phyloP scores from a whole-genome alignment of 2,888 invertebrate genomes.

The Thecophora atra region DNA sequence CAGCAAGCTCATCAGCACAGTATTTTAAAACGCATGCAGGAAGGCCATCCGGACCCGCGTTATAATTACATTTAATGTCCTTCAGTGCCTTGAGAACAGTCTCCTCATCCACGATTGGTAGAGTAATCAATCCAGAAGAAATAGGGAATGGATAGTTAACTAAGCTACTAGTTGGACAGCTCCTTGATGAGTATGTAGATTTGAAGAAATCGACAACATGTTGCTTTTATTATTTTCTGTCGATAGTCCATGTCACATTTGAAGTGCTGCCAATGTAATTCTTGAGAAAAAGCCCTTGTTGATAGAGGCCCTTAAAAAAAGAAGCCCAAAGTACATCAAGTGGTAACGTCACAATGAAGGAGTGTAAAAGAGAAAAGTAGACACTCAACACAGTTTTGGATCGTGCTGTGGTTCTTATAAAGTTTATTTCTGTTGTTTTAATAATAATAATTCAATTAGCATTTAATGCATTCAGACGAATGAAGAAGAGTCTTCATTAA shows the following conservation, averaged over 20 bases:
- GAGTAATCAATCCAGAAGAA: too few relatives aligned
- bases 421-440: too few relatives aligned
- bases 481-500: background rate
- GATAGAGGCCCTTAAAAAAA: slow-evolving; percentile 9
- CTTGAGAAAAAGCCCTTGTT: slow-evolving; percentile 22
- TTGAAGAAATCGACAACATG: background rate
- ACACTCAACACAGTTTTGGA: too few relatives aligned
- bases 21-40: too few relatives aligned
- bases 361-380: background rate
- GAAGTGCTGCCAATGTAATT: slow-evolving; percentile 30
- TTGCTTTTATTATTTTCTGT: slow-evolving; percentile 15
- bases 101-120: too few relatives aligned
- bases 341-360: background rate
- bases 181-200: too few relatives aligned
- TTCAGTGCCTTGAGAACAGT: too few relatives aligned
- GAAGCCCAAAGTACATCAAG: background rate
- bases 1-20: too few relatives aligned
- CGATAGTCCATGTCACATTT: slow-evolving; percentile 19
- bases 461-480: background rate
- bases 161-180: too few relatives aligned
- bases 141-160: too few relatives aligned
- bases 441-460: background rate
- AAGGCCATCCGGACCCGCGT: too few relatives aligned
- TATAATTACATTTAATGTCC: too few relatives aligned
- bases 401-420: background rate